These are phyloP conservation scores for Prosopocoilus inquinatus DNA, from an alignment of 2,888 invertebrate species.

Conservation along the genomic window DNA sequence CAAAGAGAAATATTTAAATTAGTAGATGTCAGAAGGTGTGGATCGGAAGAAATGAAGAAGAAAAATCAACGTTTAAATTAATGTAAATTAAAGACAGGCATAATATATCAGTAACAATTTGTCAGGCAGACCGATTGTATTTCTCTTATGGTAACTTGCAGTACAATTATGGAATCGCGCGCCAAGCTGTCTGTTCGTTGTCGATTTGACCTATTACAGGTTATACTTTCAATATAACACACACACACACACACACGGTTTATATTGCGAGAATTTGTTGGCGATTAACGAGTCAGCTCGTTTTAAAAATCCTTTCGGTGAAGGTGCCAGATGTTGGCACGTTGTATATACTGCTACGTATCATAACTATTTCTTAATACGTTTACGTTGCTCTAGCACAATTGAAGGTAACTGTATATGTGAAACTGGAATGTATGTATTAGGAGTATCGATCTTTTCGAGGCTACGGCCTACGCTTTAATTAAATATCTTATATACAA, in stretches of 20 bases:
- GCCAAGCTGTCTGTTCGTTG: conserved; percentile 43
- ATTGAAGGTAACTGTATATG: conserved; percentile 1
- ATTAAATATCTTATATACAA: too few species aligned
- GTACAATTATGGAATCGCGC: conserved; percentile 39
- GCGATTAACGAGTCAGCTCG: background rate
- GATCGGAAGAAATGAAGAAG: too few species aligned
- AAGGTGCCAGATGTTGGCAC: background rate
- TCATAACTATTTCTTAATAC: too few species aligned
- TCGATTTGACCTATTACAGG: conserved; percentile 27
- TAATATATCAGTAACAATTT: conserved; percentile 8
- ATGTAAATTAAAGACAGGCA: background rate
- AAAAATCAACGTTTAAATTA: background rate
- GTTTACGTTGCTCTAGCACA: background rate
- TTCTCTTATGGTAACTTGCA: conserved; percentile 29
- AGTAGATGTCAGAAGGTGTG: too few species aligned
- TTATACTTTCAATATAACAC: conserved; percentile 6
- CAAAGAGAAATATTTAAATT: too few species aligned
- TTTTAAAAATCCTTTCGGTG: background rate
- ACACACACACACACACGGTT: background rate
- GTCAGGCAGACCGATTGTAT: conserved; percentile 12
- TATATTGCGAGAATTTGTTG: background rate
- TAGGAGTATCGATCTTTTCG: too few species aligned
- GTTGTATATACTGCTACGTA: background rate
- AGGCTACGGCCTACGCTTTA: too few species aligned
- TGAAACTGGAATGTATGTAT: background rate